A percentile compares a stretch with the other conserved stretches of the same genome.
Evolutionary conservation across 2,113 vertebrate genomes (phyloP).

Genomic region (Oenanthe melanoleuca): DNA sequence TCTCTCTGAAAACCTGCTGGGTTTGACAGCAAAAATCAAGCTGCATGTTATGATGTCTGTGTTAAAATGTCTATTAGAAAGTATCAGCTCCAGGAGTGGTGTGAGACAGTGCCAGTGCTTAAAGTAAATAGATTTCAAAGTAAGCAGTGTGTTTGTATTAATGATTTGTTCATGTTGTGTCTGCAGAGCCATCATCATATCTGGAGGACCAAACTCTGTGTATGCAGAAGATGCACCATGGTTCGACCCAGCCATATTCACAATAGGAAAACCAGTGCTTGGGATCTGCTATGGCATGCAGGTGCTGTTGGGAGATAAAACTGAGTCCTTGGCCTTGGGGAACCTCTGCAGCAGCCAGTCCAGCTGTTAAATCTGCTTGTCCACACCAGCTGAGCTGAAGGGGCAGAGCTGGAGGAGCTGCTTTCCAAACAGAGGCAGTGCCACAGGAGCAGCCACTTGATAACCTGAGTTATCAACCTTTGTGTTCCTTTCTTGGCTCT

Average conservation of each 20-base stretch:
- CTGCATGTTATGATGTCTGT: not conserved
- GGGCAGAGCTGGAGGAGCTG: not conserved
- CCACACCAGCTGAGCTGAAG: not conserved
- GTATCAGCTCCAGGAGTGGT: not conserved
- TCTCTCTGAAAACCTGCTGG: not conserved
- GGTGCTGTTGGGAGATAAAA: slow-evolving; percentile 68
- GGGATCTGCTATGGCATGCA: slow-evolving; percentile 99
- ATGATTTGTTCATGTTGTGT: not conserved
- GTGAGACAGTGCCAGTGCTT: accelerated
- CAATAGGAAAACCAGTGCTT: slow-evolving; percentile 94
- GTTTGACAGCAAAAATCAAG: not conserved
- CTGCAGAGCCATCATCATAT: slow-evolving; percentile 95
- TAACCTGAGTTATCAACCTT: no score
- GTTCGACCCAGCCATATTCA: slow-evolving; percentile 98
- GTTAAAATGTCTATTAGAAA: not conserved
- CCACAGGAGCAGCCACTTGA: not conserved
- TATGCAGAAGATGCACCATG: slow-evolving; percentile 97
- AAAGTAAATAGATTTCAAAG: not conserved
- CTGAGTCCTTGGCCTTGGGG: not conserved
- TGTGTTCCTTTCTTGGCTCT: not conserved
- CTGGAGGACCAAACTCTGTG: slow-evolving; percentile 96
- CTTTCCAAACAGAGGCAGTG: not conserved
- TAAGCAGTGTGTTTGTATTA: accelerated
- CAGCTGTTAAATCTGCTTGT: not conserved
- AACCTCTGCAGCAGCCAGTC: not conserved